phyloP scores from a whole-genome alignment of 2,113 vertebrate genomes.

The Prunella fulvescens region DNA sequence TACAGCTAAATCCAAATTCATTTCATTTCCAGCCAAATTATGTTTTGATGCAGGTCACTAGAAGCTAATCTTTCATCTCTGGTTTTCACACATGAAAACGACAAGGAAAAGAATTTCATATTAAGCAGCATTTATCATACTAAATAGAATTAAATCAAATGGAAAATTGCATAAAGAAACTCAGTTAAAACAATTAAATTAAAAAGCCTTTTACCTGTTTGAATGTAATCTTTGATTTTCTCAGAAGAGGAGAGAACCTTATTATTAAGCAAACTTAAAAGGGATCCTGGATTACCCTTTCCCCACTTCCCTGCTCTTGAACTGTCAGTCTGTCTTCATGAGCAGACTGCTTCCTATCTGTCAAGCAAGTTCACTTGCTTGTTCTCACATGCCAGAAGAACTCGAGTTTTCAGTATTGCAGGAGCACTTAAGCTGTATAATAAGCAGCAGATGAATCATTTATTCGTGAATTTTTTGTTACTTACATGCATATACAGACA shows the following conservation, averaged over 20 bases:
- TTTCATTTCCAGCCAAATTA: slow-evolving; percentile 32
- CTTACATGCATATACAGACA: background rate
- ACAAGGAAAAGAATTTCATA: background rate
- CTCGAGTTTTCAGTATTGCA: background rate
- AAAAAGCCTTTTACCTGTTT: slow-evolving; percentile 5
- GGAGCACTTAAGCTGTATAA: background rate
- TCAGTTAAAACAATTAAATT: slow-evolving; percentile 31
- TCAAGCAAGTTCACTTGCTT: background rate
- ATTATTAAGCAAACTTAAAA: slow-evolving; percentile 22
- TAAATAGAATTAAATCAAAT: slow-evolving; percentile 44
- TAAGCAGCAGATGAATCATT: background rate
- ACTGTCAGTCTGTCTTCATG: background rate
- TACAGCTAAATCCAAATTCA: slow-evolving; percentile 43
- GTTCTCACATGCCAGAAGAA: background rate
- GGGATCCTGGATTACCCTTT: background rate
- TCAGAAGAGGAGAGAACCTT: background rate
- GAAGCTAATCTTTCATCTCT: slow-evolving; percentile 57
- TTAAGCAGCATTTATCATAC: slow-evolving; percentile 29
- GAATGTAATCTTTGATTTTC: slow-evolving; percentile 24
- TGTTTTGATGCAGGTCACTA: slow-evolving; percentile 43
- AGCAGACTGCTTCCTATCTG: background rate
- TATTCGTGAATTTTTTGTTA: background rate
- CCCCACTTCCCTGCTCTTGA: background rate
- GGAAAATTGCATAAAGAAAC: slow-evolving; percentile 48
- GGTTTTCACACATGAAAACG: background rate